Evolutionary conservation across 2,113 vertebrate species (phyloP), one percentile per base, ranked within the genome.

Genomic region (Ptilorrhoa leucosticta): DNA sequence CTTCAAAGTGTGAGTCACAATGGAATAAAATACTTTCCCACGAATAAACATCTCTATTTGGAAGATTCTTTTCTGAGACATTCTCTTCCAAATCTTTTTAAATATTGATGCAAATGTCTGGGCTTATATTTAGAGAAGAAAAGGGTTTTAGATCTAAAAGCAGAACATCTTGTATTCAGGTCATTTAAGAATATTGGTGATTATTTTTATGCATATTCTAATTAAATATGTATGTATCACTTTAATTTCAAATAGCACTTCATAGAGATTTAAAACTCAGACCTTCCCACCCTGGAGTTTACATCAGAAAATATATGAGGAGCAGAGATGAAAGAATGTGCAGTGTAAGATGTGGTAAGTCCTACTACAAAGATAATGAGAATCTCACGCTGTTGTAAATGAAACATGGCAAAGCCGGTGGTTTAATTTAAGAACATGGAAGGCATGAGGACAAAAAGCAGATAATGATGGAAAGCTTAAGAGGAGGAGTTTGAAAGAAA

Each of bases 231-330:
- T 54, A 97, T 89, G 57, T 87, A 84, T 87, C 57, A 35, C 65
- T 95, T 96, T 82, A 93, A 93, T 93, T 89, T 95, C 48, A 96
- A 93, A 94, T 85, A 96, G 33, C n/a, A 95, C 53, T 93, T 91
- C 65, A 87, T 4, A 96, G 66, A 83, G 48, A 65, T 73, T 95
- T 84, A 50, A 95, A 93, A 33, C 7, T 2, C 31, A 94, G 81
- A 60, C 61, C 45, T 89, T 57, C 45, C n/a, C 44, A 71, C 45
- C 28, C 31, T 56, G 50, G 66, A 91, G 53, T 96, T 87, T 91
- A 45, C 37, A 76, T 72, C 65, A 96, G 57, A 92, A 19, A 78
- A 70, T 76, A 56, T 37, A 69, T 11, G 35, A 90, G 42, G 31
- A 87, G 23, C 53, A 82, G 65, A 89, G 78, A 72, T 1, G 6